phyloP scores from a whole-genome alignment of 2,888 invertebrate genomes.

The Cepaea hortensis region DNA sequence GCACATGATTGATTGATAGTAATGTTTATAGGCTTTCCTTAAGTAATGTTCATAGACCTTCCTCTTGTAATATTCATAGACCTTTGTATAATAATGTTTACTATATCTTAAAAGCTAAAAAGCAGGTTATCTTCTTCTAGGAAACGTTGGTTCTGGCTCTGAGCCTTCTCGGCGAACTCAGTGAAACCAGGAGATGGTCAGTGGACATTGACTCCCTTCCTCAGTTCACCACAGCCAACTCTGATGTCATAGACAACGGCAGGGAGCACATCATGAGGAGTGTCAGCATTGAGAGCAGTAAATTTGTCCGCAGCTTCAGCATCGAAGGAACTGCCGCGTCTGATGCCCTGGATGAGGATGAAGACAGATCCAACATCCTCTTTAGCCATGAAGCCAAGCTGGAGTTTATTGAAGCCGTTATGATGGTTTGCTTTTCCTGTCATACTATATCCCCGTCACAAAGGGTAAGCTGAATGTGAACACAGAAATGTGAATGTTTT shows the following conservation, averaged over 20 bases:
- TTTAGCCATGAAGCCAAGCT: constrained; percentile 52
- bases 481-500: too few relatives aligned
- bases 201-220: neutral
- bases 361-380: constrained; percentile 21
- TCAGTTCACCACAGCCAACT: neutral
- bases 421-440: constrained; percentile 57
- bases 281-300: constrained; percentile 16
- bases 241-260: neutral
- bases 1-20: too few relatives aligned
- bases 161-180: constrained; percentile 52
- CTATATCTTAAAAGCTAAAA: too few relatives aligned
- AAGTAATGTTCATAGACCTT: too few relatives aligned
- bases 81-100: too few relatives aligned
- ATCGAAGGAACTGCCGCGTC: neutral
- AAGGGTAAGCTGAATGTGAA: constrained; percentile 44
- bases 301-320: neutral
- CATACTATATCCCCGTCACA: constrained; percentile 54
- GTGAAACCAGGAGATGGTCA: constrained; percentile 1
- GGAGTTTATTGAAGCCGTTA: constrained; percentile 57
- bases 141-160: constrained; percentile 55
- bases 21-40: too few relatives aligned
- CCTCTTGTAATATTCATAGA: too few relatives aligned
- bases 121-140: constrained; percentile 10
- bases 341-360: neutral
- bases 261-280: constrained; percentile 3